Percentiles rank a stretch among this genome's conserved stretches.
phyloP scores from a whole-genome alignment of 2,113 vertebrate genomes.

The Eolophus roseicapilla region DNA sequence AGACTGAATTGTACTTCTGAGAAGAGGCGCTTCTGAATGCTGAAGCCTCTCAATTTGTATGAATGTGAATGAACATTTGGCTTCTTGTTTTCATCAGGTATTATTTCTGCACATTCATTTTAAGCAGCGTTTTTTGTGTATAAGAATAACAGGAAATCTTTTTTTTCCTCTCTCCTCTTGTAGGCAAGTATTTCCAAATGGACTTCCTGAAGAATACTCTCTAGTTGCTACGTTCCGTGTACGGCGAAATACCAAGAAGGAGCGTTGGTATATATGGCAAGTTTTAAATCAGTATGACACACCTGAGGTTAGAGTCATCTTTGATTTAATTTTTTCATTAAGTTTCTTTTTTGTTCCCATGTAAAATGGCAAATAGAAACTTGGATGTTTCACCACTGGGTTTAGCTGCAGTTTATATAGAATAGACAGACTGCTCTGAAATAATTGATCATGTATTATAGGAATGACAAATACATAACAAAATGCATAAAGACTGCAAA shows the following conservation, averaged over 20 bases:
- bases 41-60: background rate
- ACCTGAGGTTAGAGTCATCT: slow-evolving; percentile 80
- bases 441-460: background rate
- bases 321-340: background rate
- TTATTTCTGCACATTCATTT: background rate
- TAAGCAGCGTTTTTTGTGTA: background rate
- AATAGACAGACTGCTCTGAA: background rate
- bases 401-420: background rate
- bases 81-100: background rate
- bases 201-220: slow-evolving; percentile 87
- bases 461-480: background rate
- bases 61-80: background rate
- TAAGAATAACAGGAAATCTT: background rate
- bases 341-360: background rate
- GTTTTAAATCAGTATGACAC: slow-evolving; percentile 83
- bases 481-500: background rate
- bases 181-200: slow-evolving; percentile 87
- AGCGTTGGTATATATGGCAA: slow-evolving; percentile 95
- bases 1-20: background rate
- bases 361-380: background rate
- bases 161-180: background rate
- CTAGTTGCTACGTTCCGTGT: slow-evolving; percentile 85
- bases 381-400: background rate
- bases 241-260: slow-evolving; percentile 88
- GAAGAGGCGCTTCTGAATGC: background rate